Conservation (phyloP, 1,140 invertebrate genomes). For the Anastrepha obliqua region DNA sequence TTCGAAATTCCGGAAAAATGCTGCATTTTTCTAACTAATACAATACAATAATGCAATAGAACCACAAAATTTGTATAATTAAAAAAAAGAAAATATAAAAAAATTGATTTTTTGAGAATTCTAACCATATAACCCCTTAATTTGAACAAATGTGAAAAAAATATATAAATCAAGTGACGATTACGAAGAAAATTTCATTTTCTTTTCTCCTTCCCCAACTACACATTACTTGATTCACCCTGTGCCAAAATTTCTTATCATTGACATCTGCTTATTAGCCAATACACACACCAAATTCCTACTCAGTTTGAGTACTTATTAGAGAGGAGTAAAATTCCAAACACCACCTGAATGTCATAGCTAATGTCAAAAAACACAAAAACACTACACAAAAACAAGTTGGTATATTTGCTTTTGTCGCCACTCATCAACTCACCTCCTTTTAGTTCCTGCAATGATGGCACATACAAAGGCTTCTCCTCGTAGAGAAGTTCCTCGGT, state of each 20-base stretch:
- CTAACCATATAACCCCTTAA: too few species aligned
- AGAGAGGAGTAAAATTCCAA: slow-evolving; percentile 31
- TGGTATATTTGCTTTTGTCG: not conserved
- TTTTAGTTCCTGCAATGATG: slow-evolving; percentile 76
- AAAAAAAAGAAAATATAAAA: not conserved
- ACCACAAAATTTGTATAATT: not conserved
- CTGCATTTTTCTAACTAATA: too few species aligned
- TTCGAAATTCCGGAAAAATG: too few species aligned
- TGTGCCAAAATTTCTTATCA: not conserved
- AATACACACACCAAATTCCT: slow-evolving; percentile 27
- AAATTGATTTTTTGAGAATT: too few species aligned
- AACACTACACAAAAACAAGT: not conserved
- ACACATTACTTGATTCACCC: not conserved
- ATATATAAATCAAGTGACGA: not conserved
- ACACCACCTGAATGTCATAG: slow-evolving; percentile 12
- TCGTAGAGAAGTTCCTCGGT: slow-evolving; percentile 71
- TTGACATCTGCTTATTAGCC: not conserved
- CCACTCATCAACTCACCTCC: slow-evolving; percentile 70
- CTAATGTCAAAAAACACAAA: slow-evolving; percentile 32
- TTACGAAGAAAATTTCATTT: not conserved
- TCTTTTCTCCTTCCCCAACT: too few species aligned
- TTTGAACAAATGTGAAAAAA: not conserved
- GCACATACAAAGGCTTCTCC: slow-evolving; percentile 74
- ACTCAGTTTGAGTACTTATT: not conserved
- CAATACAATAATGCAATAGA: too few species aligned